Base-by-base conservation (phyloP, 2,113 vertebrate species). In the Aphyosemion australe region DNA sequence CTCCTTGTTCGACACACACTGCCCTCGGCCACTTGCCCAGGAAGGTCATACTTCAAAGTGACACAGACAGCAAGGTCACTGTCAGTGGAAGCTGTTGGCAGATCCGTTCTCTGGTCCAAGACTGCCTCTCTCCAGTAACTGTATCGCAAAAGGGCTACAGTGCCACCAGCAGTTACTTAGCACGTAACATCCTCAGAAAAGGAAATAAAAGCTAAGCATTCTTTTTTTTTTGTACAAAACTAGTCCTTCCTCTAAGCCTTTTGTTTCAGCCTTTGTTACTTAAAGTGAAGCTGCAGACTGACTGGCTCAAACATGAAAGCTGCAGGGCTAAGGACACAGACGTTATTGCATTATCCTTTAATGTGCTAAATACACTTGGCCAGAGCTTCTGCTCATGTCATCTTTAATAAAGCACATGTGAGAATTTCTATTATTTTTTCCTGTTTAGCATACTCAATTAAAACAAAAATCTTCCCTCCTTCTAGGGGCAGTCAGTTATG, bases 41-140 rank as follows among this genome's bases (percentile, higher is more conserved):
- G 64, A 74, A 78, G 84, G 90, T 88, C 75, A 56, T 48, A 60
- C 76, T 70, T 68, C 76, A 79, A 75, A 80, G 80, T 74, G 62
- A 87, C 67, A 74, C 47, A 64, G 39, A 72, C 77, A 77, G 72
- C 82, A 78, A 84, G 89, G 85, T 90, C 85, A 79, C 52, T 68
- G 70, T 84, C 80, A 72, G 69, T 20, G 42, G 11, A 57, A 47
- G 74, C 74, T 15, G 48, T 76, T 54, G 7, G 8, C 48, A 57
- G 68, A 76, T 77, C 76, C 26, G 65, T 63, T 61, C 62, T 50
- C 74, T 11, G 51, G 75, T 61, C 53, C 49, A 50, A 61, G 65
- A 62, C 68, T 31, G n/a, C 26, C 71, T 69, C 67, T 74, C 62
- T 59, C 64, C 45, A 64, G 54, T 69, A 64, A 65, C n/a, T 49